Base-by-base conservation (phyloP, 2,888 invertebrate genomes). In the Eristalis pertinax region DNA sequence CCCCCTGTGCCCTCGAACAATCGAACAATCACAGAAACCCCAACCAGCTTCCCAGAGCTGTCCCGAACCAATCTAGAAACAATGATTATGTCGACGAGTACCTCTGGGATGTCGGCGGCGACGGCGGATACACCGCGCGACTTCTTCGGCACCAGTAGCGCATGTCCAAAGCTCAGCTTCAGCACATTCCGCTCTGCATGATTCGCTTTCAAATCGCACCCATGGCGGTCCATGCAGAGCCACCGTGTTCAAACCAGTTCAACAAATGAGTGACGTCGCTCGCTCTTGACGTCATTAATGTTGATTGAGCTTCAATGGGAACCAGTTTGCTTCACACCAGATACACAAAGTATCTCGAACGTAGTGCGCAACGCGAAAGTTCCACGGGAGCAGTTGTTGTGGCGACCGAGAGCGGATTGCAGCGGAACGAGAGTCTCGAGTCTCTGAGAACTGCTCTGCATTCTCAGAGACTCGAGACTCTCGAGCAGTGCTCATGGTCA, bases 321-420 rank as follows among this genome's bases (percentile, higher is more conserved):
- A 85, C 85, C 73, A 43, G 81, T 72, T 81, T n/a, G 35, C 4
- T 67, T 60, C 22, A 19, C 29, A 29, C 67, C 10, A 26, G 60
- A 60, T 15, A 67, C 22, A 67, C 8, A 63, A 70, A 43, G 69
- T 67, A 65, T 73, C 32, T 62, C 76, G 65, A 13, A 19, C 56
- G 22, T 35, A 75, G 78, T 86, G 86, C 86, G 83, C 86, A 86
- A 83, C 83, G 69, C 78, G 67, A 86, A 83, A 82, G 76, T 81
- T 81, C 62, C 79, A 65, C 15, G 26, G 11, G 11, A 58, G 29
- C 4, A 7, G 15, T 5, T 11, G 22, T 24, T 1, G 2, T 29
- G 32, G 35, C 19, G 24, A 67, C 11, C 13, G 35, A 69, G 64
- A 65, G 69, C 60, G 50, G 26, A 1, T 43, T 82, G 74, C 82